Conservation (phyloP, 2,888 invertebrate species). For the Tetheella fluctuosa region DNA sequence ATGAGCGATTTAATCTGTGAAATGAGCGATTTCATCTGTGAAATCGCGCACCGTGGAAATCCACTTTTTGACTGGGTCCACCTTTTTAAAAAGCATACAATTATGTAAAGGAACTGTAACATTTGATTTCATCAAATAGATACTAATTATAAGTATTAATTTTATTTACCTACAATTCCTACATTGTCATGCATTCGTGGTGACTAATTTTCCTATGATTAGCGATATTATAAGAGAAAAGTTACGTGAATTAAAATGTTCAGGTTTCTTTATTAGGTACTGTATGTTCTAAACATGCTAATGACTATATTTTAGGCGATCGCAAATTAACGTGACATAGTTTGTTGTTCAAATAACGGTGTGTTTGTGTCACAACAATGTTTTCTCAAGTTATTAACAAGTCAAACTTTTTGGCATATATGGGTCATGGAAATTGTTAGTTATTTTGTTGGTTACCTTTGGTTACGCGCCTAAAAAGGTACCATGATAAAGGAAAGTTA, state of each 20-base stretch:
- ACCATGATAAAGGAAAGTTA: not conserved
- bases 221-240: too few species aligned
- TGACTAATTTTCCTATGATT: not conserved
- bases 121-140: too few species aligned
- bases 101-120: too few species aligned
- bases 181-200: too few species aligned
- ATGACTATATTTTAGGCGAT: conserved; percentile 36
- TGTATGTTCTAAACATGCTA: conserved; percentile 37
- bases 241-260: conserved; percentile 14
- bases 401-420: conserved; percentile 31
- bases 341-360: conserved; percentile 29
- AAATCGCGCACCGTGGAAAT: too few species aligned
- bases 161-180: too few species aligned
- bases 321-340: conserved; percentile 42
- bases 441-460: conserved; percentile 23
- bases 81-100: too few species aligned
- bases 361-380: conserved; percentile 33
- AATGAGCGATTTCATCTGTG: too few species aligned
- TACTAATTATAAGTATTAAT: too few species aligned
- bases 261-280: conserved; percentile 11
- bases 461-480: conserved; percentile 5
- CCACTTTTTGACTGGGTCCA: too few species aligned
- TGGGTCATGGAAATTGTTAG: conserved; percentile 28
- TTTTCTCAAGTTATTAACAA: conserved; percentile 38
- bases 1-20: too few species aligned